phyloP scores from a whole-genome alignment of 2,113 vertebrate species.

The Menura novaehollandiae region DNA sequence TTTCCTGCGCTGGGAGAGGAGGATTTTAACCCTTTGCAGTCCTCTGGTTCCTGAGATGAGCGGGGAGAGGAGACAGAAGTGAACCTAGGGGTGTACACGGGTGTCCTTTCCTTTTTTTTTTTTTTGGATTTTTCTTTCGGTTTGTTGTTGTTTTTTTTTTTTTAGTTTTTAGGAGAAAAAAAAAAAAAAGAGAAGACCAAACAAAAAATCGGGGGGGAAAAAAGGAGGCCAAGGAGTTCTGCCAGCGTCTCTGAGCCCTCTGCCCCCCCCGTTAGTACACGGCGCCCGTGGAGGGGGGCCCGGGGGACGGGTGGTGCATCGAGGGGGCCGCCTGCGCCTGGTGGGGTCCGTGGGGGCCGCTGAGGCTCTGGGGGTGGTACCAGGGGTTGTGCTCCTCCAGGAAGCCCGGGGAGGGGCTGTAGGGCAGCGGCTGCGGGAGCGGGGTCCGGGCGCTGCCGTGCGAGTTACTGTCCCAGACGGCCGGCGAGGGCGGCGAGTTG shows the following conservation, averaged over 20 bases:
- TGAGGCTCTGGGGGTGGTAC: conserved; percentile 85
- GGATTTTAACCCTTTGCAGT: not conserved
- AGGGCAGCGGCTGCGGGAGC: conserved; percentile 81
- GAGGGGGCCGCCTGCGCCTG: conserved; percentile 74
- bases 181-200: not conserved
- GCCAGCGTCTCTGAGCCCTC: not conserved
- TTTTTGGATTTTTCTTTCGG: too few relatives aligned
- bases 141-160: not conserved
- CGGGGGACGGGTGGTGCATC: conserved; percentile 85
- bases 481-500: conserved; percentile 90
- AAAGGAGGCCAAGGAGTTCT: not conserved
- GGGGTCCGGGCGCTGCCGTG: conserved; percentile 83
- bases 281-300: conserved; percentile 85
- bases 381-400: conserved; percentile 94
- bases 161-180: not conserved
- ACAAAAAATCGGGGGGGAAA: not conserved
- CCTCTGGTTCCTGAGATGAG: conserved; percentile 48
- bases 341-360: conserved; percentile 87
- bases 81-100: not conserved
- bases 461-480: conserved; percentile 88
- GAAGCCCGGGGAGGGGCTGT: conserved; percentile 89
- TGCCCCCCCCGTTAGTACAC: conserved; percentile 79
- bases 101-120: not conserved
- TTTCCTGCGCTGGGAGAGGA: not conserved
- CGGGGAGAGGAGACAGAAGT: not conserved